Evolutionary conservation across 2,113 vertebrate species (phyloP).

Genomic region (Rhinoderma darwinii): DNA sequence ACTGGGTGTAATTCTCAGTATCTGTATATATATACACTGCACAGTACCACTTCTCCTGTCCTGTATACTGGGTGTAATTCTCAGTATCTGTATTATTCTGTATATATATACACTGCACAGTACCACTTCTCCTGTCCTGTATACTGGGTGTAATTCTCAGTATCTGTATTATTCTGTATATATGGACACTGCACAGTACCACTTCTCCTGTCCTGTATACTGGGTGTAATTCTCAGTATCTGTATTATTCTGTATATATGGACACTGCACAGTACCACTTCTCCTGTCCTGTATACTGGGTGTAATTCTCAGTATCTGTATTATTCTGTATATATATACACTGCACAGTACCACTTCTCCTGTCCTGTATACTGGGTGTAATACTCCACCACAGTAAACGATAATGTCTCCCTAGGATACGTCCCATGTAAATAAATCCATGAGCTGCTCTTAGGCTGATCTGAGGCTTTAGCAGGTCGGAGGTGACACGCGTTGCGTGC

Average conservation of each 20-base stretch:
- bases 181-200: not conserved
- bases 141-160: no score
- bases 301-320: not conserved
- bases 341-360: conserved; percentile 4
- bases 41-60: not conserved
- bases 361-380: not conserved
- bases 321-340: not conserved
- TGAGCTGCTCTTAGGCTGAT: no score
- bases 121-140: not conserved
- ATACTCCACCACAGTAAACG: no score
- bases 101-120: not conserved
- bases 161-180: no score
- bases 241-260: not conserved
- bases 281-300: not conserved
- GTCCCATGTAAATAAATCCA: no score
- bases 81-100: no score
- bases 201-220: not conserved
- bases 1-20: no score
- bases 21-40: not conserved
- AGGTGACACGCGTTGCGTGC: no score
- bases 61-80: no score
- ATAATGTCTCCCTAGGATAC: no score
- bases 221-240: not conserved
- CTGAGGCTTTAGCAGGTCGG: no score
- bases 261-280: conserved; percentile 6